Conservation (phyloP, 2,113 vertebrate genomes). For the Pelecanoides urinatrix region DNA sequence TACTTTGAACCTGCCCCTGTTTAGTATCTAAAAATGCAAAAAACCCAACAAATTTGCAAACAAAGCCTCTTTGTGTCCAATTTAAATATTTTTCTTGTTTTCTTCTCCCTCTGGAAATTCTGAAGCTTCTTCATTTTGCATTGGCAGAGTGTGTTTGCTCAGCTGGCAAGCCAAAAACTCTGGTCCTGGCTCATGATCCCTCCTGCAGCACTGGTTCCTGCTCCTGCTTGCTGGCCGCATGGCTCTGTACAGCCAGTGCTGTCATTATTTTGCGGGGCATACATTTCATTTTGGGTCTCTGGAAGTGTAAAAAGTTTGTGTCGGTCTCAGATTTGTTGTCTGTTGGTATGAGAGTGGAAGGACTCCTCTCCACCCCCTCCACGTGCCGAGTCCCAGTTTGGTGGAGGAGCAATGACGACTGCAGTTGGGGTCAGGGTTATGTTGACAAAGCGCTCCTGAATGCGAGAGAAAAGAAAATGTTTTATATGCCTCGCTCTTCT, state of each 20-base stretch:
- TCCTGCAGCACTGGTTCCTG: neutral
- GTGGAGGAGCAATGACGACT: neutral
- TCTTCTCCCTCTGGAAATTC: neutral
- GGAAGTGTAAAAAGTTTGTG: neutral
- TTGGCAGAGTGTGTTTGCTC: neutral
- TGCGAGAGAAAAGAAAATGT: neutral
- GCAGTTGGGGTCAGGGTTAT: neutral
- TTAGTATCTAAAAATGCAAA: neutral
- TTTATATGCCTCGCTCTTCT: neutral
- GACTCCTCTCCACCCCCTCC: neutral
- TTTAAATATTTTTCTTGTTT: neutral
- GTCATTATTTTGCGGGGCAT: neutral
- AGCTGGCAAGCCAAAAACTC: neutral
- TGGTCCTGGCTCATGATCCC: accelerated
- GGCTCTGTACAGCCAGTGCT: no score
- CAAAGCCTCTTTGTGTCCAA: neutral
- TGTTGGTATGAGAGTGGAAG: neutral
- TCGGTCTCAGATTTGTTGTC: neutral
- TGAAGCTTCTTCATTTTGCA: neutral
- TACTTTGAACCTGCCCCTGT: neutral
- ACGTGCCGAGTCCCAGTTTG: accelerated
- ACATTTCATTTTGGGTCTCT: neutral
- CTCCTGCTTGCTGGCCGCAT: neutral
- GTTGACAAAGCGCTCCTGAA: neutral
- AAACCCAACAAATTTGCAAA: neutral